A percentile compares a stretch with the other conserved stretches of the same genome.
phyloP scores from a whole-genome alignment of 2,888 invertebrate genomes.

The Bhutanitis thaidina region DNA sequence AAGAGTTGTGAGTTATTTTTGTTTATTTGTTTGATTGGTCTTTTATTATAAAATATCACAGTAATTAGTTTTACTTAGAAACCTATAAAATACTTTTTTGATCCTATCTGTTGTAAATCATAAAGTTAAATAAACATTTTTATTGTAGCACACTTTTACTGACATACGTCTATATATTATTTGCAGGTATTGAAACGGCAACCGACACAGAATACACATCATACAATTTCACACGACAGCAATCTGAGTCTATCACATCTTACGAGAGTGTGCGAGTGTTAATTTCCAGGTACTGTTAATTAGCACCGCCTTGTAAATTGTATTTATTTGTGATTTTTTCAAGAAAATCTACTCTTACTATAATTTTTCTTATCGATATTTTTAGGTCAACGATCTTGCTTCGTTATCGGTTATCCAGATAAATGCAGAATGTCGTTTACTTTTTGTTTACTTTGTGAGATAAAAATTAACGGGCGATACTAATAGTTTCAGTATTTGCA shows the following conservation, averaged over 20 bases:
- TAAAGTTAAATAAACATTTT: too few species aligned
- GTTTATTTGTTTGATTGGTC: too few species aligned
- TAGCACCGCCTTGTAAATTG: slow-evolving; percentile 30
- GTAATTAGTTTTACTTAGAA: too few species aligned
- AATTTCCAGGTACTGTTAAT: slow-evolving; percentile 29
- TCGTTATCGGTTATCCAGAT: slow-evolving; percentile 30
- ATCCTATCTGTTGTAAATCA: too few species aligned
- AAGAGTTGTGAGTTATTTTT: too few species aligned
- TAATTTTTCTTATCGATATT: slow-evolving; percentile 25
- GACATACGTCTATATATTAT: slow-evolving; percentile 28
- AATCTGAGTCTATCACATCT: slow-evolving; percentile 38
- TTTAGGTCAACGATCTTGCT: slow-evolving; percentile 36
- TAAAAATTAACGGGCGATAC: not conserved
- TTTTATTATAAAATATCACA: too few species aligned
- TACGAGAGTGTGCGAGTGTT: slow-evolving; percentile 38
- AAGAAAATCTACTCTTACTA: slow-evolving; percentile 19
- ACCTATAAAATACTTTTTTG: too few species aligned
- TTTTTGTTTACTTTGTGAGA: slow-evolving; percentile 11
- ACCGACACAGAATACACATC: slow-evolving; percentile 32
- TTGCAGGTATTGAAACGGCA: slow-evolving; percentile 56
- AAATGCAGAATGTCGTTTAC: slow-evolving; percentile 22
- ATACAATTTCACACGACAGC: slow-evolving; percentile 35
- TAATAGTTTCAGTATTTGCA: too few species aligned
- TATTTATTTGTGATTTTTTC: slow-evolving; percentile 19
- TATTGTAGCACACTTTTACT: slow-evolving; percentile 9